Evolutionary conservation across 2,888 invertebrate genomes (phyloP), one percentile per base, ranked within the genome.

Genomic region (Lepidonotus clava): DNA sequence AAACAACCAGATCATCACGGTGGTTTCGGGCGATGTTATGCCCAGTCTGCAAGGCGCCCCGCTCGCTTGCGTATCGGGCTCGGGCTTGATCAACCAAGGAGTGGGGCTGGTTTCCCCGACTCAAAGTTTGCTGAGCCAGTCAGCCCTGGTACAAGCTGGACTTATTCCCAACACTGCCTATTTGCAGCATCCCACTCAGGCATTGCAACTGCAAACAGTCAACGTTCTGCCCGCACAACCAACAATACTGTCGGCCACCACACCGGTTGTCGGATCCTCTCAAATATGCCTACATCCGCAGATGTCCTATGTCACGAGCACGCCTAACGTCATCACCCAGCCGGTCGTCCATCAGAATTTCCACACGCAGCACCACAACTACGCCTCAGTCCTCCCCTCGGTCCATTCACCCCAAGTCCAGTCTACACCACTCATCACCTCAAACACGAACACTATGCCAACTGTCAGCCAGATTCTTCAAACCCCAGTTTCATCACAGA

Each of bases 1-100:
- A 1, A 46, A 46, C 46, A 80, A 80, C 80, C 80, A 41, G 85
- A 85, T 67, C 38, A 40, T 66, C 40, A 38, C 80, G 0, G 32
- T 80, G 28, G 80, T 80, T 11, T 80, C 80, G 1, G 28, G 66
- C 24, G 66, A 38, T 61, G 40, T 38, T 21, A 36, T 40, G 61
- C 18, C 61, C 5, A n/a, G 46, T 4, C 34, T 28, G 24, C 67
- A 66, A 41, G 41, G n/a, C 28, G 0, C 38, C 8, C n/a, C 66
- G 56, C 61, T 61, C 1, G 11, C 34, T 2, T 5, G 34, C 24
- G 34, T 83, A 28, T 34, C 83, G 28, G 18, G 40, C 28, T 24
- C 56, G 24, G 34, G 36, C 21, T 2, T 34, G 51, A 24, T 53
- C 6, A 51, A 51, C 83, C 83, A 83, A 28, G n/a, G 61, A 11